Evolutionary conservation across 2,797 vertebrate species (phyloP).

Genomic region (Gymnoscopelus braueri): DNA sequence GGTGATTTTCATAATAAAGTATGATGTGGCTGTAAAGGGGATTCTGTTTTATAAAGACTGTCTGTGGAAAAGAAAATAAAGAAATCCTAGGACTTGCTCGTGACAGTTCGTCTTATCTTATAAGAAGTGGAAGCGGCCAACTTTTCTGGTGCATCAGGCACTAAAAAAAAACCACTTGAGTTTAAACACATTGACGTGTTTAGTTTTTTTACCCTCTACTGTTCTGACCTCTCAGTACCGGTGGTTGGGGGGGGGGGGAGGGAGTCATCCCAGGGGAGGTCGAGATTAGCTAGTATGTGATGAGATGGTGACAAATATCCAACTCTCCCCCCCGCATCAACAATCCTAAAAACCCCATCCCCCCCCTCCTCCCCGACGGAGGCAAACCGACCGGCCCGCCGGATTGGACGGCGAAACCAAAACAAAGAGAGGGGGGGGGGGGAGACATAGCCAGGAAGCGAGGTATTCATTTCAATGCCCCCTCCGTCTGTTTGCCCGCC

Average conservation of each 20-base stretch:
- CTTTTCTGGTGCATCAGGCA: constrained; percentile 27
- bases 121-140: constrained; percentile 39
- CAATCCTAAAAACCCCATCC: constrained; percentile 33
- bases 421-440: constrained; percentile 52
- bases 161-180: constrained; percentile 53
- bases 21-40: constrained; percentile 11
- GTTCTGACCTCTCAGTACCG: constrained; percentile 43
- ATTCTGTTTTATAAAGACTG: constrained; percentile 14
- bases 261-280: constrained; percentile 49
- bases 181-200: constrained; percentile 60
- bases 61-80: no score
- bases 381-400: constrained; percentile 21
- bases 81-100: no score
- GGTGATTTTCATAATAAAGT: constrained; percentile 32
- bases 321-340: constrained; percentile 60
- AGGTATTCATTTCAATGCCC: constrained; percentile 91
- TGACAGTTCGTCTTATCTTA: no score
- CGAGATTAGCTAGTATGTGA: constrained; percentile 78
- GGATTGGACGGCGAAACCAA: constrained; percentile 68
- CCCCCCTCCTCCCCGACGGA: constrained; percentile 39
- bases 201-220: constrained; percentile 43
- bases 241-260: not conserved
- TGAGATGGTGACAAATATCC: constrained; percentile 81
- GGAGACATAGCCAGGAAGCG: constrained; percentile 84
- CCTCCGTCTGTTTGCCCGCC: constrained; percentile 87